phyloP scores from a whole-genome alignment of 1,140 invertebrate species.

The Scylla paramamosain region DNA sequence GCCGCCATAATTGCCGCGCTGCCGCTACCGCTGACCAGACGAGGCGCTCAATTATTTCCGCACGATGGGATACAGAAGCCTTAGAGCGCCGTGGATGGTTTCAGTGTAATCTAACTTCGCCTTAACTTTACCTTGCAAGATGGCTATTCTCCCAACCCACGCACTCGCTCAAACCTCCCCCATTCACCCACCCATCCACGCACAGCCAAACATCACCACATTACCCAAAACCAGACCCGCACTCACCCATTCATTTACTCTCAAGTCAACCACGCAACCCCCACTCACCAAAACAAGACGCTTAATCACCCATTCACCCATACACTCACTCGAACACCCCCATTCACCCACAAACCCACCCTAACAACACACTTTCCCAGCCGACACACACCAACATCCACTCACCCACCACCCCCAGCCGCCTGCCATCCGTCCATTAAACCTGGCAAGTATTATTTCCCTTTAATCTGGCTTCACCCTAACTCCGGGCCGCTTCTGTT shows the following conservation, averaged over 20 bases:
- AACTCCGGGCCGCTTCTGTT: background rate
- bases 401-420: background rate
- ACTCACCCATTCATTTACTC: no score
- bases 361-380: background rate
- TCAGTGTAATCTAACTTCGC: background rate
- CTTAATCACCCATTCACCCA: no score
- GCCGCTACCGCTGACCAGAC: background rate
- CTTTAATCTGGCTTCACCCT: background rate
- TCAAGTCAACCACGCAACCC: no score
- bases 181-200: background rate
- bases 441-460: background rate
- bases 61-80: no score
- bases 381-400: slow-evolving; percentile 23
- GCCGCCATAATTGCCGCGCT: background rate
- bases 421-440: background rate
- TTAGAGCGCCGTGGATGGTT: background rate
- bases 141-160: background rate
- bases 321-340: no score
- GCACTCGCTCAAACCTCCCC: background rate
- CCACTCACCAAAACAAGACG: no score
- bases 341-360: background rate
- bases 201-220: no score
- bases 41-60: background rate
- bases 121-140: background rate
- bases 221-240: no score